Conservation (phyloP, 2,888 invertebrate species). For the Rhingia rostrata region DNA sequence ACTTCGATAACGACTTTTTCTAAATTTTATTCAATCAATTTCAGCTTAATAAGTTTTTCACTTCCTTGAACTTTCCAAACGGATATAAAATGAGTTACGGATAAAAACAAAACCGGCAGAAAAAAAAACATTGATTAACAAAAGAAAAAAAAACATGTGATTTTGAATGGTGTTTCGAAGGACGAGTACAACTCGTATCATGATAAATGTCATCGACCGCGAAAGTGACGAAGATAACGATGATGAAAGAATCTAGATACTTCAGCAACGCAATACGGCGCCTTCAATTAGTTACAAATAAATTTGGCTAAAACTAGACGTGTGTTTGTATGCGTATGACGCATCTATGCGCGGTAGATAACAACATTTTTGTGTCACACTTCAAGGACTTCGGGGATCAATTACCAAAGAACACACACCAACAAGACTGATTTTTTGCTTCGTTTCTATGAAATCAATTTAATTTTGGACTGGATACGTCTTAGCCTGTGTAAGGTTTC, state of each 20-base stretch:
- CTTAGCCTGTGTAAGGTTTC: conserved; percentile 35
- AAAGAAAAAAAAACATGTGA: conserved; percentile 5
- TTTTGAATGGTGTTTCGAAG: background rate
- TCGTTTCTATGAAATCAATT: conserved; percentile 34
- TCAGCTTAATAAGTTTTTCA: background rate
- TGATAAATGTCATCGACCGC: conserved; percentile 51
- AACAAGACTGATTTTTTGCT: conserved; percentile 68
- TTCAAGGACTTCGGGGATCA: conserved; percentile 70
- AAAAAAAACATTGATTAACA: conserved; percentile 4
- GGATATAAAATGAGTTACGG: conserved; percentile 7
- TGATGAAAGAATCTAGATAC: conserved; percentile 51
- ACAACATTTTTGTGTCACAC: conserved; percentile 38
- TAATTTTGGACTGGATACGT: conserved; percentile 34
- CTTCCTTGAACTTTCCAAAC: conserved; percentile 3
- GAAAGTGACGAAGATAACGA: conserved; percentile 45
- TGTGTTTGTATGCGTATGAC: no score
- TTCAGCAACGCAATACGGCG: conserved; percentile 41
- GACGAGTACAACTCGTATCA: conserved; percentile 14
- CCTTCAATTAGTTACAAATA: conserved; percentile 55
- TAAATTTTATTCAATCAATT: no score
- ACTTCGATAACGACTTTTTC: no score
- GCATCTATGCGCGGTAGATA: conserved; percentile 2
- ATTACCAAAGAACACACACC: conserved; percentile 65
- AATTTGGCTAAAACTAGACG: conserved; percentile 48
- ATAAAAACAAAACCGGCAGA: background rate